A percentile compares a stretch with the other conserved stretches of the same genome.
phyloP scores from a whole-genome alignment of 2,888 invertebrate species.

The Leptinotarsa haldemani region DNA sequence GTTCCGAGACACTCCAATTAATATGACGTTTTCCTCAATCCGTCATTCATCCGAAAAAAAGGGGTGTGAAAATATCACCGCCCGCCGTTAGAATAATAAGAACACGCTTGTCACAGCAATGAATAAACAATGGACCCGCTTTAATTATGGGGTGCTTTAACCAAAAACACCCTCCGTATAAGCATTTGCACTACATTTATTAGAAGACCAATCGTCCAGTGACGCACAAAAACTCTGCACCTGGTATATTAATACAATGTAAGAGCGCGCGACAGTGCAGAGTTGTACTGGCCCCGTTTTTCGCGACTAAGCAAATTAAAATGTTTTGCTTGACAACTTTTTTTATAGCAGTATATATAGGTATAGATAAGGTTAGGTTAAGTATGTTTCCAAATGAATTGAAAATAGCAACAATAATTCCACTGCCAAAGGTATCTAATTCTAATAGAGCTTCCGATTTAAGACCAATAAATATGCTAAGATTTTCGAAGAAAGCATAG shows the following conservation, averaged over 20 bases:
- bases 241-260: constrained; percentile 27
- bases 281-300: background rate
- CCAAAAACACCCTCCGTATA: constrained; percentile 23
- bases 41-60: background rate
- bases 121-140: constrained; percentile 25
- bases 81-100: constrained; percentile 19
- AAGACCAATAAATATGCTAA: no score
- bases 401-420: no score
- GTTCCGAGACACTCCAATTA: constrained; percentile 15
- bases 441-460: no score
- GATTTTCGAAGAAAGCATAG: no score
- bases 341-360: no score
- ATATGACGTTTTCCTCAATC: constrained; percentile 4
- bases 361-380: no score
- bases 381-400: no score
- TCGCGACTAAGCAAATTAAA: no score
- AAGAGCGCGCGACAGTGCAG: constrained; percentile 17
- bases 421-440: no score
- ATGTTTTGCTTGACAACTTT: no score
- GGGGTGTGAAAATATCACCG: constrained; percentile 24
- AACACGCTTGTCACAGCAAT: constrained; percentile 19
- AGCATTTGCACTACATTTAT: constrained; percentile 28
- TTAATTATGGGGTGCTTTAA: constrained; percentile 31
- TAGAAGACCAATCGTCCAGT: constrained; percentile 22
- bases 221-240: constrained; percentile 30